Conservation (phyloP, 35 echinoderm and acorn worm species). For the Apostichopus japonicus region DNA sequence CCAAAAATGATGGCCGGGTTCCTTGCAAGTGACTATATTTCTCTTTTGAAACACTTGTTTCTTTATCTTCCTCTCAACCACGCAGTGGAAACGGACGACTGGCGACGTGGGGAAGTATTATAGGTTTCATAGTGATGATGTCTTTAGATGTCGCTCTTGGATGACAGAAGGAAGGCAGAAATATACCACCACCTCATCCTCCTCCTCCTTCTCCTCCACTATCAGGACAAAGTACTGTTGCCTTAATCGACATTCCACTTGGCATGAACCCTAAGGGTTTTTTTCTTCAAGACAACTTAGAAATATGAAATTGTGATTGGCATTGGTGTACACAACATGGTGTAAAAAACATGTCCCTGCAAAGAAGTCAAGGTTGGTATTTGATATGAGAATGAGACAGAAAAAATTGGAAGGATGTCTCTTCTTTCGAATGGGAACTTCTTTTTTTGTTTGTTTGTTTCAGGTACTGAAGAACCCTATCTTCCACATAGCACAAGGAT, state of each 20-base stretch:
- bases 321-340: no score
- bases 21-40: background rate
- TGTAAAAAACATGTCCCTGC: no score
- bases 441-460: no score
- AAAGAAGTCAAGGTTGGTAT: no score
- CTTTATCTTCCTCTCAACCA: background rate
- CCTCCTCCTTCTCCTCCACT: background rate
- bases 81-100: conserved; percentile 88
- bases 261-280: background rate
- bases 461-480: no score
- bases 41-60: no score
- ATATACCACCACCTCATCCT: background rate
- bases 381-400: no score
- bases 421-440: no score
- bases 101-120: conserved; percentile 83
- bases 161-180: conserved; percentile 35
- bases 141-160: conserved; percentile 91
- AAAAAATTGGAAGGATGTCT: no score
- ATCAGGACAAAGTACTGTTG: background rate
- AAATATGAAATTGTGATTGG: no score
- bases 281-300: no score
- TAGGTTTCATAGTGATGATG: conserved; percentile 98
- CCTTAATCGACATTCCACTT: background rate
- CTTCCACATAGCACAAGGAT: no score
- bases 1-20: background rate